Base-by-base conservation (phyloP, 2,113 vertebrate species). In the Sporophila hypoxantha region DNA sequence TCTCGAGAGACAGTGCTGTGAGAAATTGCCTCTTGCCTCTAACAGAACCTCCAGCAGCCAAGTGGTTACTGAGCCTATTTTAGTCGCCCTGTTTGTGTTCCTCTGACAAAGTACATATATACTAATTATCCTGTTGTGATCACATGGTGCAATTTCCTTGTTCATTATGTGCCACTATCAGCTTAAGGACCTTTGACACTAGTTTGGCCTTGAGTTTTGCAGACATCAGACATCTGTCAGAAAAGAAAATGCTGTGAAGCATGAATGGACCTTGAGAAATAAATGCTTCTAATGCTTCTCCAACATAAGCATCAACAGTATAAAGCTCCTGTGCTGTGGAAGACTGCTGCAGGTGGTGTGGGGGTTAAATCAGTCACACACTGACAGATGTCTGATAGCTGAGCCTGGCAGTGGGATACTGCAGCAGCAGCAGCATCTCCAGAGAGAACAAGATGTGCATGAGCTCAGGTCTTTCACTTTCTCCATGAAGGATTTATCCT, bases 121-220 rank as follows among this genome's bases (percentile, higher is more conserved):
- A 4, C 29, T 62, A 59, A 80, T 91, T 77, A 59, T 60, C 46
- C 18, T 47, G 20, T 77, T 93, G 66, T 91, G 66, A 74, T 89
- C 66, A 25, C 15, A 7, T 9, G 17, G 53, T 69, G 49, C 65
- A 64, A 17, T 84, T 88, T 56, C 61, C 55, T 20, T 42, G 21
- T 42, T 92, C 7, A 11, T 59, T 67, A 30, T 44, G 17, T 79
- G 44, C 46, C 26, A 26, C 46, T 66, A n/a, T 56, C 36, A 66
- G 12, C 11, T 36, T 50, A 66, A 80, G 65, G 47, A 66, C 56
- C 44, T 90, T 66, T 55, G 61, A 47, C 36, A 23, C 18, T 9
- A 17, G 22, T 42, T 77, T 77, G 79, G 60, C 56, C 80, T 83
- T 77, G 74, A 30, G 26, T 83, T 90, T 67, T 77, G 39, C 36